Evolutionary conservation across 2,797 vertebrate genomes (phyloP).

Genomic region (Enteromius treurensis): DNA sequence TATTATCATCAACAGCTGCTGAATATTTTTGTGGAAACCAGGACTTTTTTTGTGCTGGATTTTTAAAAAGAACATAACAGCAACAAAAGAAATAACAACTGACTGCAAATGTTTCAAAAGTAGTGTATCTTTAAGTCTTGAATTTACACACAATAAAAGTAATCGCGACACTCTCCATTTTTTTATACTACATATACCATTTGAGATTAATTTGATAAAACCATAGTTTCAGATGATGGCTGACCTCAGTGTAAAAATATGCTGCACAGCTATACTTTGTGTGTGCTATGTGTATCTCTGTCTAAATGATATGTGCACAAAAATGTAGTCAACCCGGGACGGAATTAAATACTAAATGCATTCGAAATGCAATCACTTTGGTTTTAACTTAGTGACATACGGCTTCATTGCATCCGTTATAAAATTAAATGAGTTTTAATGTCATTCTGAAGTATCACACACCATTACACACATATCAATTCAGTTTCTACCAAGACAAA

Average conservation of each 20-base stretch:
- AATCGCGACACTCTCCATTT: background rate
- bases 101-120: too few species aligned
- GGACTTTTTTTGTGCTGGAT: too few species aligned
- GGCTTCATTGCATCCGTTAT: constrained; percentile 12
- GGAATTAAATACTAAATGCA: constrained; percentile 3
- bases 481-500: constrained; percentile 3
- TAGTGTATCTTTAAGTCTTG: too few species aligned
- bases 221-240: background rate
- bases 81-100: too few species aligned
- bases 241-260: background rate
- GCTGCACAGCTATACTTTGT: background rate
- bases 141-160: background rate
- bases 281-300: background rate
- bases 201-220: background rate
- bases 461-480: constrained; percentile 14
- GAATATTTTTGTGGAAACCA: too few species aligned
- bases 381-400: background rate
- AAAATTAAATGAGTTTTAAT: constrained; percentile 17
- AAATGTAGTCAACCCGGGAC: background rate
- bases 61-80: too few species aligned
- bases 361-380: background rate
- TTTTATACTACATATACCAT: background rate
- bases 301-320: background rate
- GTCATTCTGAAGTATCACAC: constrained; percentile 10
- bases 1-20: too few species aligned